Base-by-base conservation (phyloP, 92 coral and sea anemone genomes). In the Parazoanthus darwini region DNA sequence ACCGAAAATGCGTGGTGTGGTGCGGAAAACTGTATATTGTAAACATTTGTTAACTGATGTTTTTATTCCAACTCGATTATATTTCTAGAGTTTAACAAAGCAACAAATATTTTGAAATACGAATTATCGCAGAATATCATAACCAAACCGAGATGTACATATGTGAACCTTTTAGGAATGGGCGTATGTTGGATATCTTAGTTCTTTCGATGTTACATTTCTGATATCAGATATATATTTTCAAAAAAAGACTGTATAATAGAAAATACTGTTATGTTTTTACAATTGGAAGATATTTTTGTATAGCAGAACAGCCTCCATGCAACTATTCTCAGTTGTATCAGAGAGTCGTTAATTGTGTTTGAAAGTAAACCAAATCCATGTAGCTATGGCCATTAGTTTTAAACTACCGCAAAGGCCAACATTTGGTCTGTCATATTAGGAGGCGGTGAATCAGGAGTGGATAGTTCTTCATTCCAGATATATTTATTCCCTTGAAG, bases 401-500 rank as follows among this genome's bases (percentile, higher is more conserved):
- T 6, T 56, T 84, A 72, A 43, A 84, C 87, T 68, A 84, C 87
- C 65, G 87, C 46, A 84, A 71, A 84, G 43, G 87, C 79, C 63
- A 72, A 74, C 67, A 84, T 48, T 71, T 71, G 78, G 38, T 84
- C 87, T 46, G 79, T 44, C 66, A 84, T 73, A 20, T 72, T 72
- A 25, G 77, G 39, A 18, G 87, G 87, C 22, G 87, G 59, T 43
- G 87, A 84, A 50, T 72, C 67, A 4, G 78, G 77, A 71, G 77
- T 84, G 14, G 87, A 48, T 71, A 70, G 71, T 73, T 84, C 90
- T 35, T 78, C 86, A 16, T 67, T 85, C 98, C 98, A 95, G 15
- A 93, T 86, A 90, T 94, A 93, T 56, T 95, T 92, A 63, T 90
- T 93, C 42, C 94, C 96, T 54, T 92, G 92, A 26, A 95, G 88